These are phyloP conservation scores for Acrocyrtus sp. DNA, from an alignment of 2,888 invertebrate species.

Conservation along the genomic window DNA sequence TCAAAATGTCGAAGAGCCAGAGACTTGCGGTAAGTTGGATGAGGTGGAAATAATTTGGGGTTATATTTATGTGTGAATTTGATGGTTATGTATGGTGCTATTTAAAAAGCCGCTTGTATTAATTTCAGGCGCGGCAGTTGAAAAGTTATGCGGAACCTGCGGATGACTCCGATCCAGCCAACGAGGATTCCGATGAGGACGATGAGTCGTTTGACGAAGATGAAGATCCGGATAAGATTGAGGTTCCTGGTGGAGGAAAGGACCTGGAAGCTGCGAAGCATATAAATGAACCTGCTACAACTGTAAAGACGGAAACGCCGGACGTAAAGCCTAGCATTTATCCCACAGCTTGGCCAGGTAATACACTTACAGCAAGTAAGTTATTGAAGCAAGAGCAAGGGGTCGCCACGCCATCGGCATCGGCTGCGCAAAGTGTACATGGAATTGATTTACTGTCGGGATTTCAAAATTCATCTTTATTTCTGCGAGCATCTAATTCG, in stretches of 20 bases:
- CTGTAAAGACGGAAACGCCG: conserved; percentile 68
- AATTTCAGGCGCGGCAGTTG: conserved; percentile 31
- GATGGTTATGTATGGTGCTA: no score
- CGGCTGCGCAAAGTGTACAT: background rate
- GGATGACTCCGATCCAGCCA: conserved; percentile 37
- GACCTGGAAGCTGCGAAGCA: conserved; percentile 79
- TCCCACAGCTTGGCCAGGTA: conserved; percentile 39
- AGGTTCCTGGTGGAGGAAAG: conserved; percentile 92
- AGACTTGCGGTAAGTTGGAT: conserved; percentile 26
- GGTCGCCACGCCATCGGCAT: background rate
- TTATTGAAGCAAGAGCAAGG: conserved; percentile 34
- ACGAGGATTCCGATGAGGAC: conserved; percentile 60
- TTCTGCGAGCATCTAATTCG: conserved; percentile 7
- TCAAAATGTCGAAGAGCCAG: conserved; percentile 31
- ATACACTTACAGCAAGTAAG: conserved; percentile 26
- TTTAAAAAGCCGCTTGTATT: no score
- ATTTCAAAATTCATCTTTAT: conserved; percentile 25
- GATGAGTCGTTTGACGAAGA: conserved; percentile 67
- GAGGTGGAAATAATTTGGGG: no score
- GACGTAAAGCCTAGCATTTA: conserved; percentile 70
- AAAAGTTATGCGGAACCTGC: conserved; percentile 52
- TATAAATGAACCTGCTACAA: conserved; percentile 43
- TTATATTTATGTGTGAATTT: no score
- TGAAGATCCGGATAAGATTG: conserved; percentile 91
- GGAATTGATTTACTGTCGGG: conserved; percentile 36